Percentiles rank a stretch among this genome's conserved stretches.
Conservation (phyloP, 37 sponge, comb jelly and placozoan genomes). For the Diacarnus erythraeanus region DNA sequence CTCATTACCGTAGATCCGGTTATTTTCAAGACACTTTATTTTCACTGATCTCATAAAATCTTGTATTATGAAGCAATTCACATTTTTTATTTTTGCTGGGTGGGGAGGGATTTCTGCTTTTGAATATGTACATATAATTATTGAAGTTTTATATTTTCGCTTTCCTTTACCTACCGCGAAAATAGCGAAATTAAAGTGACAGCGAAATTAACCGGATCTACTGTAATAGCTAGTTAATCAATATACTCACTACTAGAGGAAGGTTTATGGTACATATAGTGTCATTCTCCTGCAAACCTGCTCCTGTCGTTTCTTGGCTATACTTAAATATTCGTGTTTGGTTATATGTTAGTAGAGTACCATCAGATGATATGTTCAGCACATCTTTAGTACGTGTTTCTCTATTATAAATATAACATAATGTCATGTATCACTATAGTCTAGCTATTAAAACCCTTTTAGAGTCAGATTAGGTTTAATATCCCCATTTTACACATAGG, state of each 20-base stretch:
- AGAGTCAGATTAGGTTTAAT: too few relatives aligned
- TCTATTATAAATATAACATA: background rate
- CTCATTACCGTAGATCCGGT: too few relatives aligned
- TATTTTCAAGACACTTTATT: too few relatives aligned
- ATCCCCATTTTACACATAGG: too few relatives aligned
- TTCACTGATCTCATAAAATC: too few relatives aligned
- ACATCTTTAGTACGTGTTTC: constrained; percentile 38
- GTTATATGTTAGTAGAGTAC: constrained; percentile 35
- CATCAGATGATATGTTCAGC: constrained; percentile 5
- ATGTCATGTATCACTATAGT: background rate
- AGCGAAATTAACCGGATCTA: too few relatives aligned
- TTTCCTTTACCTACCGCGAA: background rate
- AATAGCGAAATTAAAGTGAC: too few relatives aligned
- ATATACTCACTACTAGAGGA: constrained; percentile 47
- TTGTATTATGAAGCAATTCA: too few relatives aligned
- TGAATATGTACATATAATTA: background rate
- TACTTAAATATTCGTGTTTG: constrained; percentile 49
- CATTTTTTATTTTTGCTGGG: too few relatives aligned
- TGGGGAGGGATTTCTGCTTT: background rate
- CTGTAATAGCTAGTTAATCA: too few relatives aligned
- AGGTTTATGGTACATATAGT: constrained; percentile 64
- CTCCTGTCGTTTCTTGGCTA: constrained; percentile 9
- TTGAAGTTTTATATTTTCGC: background rate
- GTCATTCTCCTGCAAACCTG: constrained; percentile 39
- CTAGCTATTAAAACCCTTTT: background rate